phyloP scores from a whole-genome alignment of 2,113 vertebrate species.

The Sceloporus tristichus region DNA sequence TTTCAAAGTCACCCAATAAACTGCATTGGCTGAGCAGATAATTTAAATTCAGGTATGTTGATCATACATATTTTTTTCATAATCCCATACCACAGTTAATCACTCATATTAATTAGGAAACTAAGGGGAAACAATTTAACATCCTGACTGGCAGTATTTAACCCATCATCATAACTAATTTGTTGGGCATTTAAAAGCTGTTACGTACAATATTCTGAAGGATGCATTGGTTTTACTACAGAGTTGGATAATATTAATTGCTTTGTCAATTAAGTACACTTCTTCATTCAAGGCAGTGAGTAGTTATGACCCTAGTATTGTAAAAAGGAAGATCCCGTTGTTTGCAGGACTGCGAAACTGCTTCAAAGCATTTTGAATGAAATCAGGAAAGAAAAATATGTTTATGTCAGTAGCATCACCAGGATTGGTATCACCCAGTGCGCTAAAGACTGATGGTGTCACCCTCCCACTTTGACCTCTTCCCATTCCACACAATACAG shows the following conservation, averaged over 20 bases:
- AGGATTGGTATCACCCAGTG: too few species aligned
- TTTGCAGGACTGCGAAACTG: background rate
- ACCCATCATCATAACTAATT: constrained; percentile 42
- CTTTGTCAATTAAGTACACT: constrained; percentile 31
- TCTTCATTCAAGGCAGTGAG: constrained; percentile 37
- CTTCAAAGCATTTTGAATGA: too few species aligned
- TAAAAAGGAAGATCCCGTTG: background rate
- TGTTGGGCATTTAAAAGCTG: constrained; percentile 39
- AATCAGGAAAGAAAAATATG: too few species aligned
- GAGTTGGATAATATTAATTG: constrained; percentile 34
- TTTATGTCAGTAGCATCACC: too few species aligned
- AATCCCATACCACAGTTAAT: constrained; percentile 12
- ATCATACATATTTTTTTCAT: background rate
- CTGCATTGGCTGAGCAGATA: background rate
- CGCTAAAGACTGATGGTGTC: too few species aligned
- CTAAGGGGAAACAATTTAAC: constrained; percentile 33
- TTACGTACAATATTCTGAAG: constrained; percentile 45
- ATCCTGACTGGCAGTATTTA: constrained; percentile 35
- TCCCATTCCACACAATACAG: too few species aligned
- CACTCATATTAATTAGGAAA: constrained; percentile 49
- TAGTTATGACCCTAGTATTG: background rate
- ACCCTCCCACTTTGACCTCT: too few species aligned
- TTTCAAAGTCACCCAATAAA: background rate
- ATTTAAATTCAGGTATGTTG: background rate
- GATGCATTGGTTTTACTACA: constrained; percentile 29